These are phyloP conservation scores for Pentamera pediparva DNA, from an alignment of 53 echinoderm and acorn worm genomes.

Conservation along the genomic window DNA sequence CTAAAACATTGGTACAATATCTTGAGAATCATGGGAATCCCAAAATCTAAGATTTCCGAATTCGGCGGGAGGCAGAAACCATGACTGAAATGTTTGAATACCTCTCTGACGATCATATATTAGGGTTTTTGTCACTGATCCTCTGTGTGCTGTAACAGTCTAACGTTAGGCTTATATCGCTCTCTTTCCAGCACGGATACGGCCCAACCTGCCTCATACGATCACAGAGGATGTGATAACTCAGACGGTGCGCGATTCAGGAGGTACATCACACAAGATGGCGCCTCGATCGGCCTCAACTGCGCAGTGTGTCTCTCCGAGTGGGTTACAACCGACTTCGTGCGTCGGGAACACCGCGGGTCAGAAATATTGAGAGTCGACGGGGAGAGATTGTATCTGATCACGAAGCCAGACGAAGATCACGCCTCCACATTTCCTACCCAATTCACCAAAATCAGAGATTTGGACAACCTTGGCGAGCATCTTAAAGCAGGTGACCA, in stretches of 20 bases:
- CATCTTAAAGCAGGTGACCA: slow-evolving; percentile 2
- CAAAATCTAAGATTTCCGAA: too few relatives aligned
- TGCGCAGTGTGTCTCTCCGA: neutral
- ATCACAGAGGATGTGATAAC: slow-evolving; percentile 7
- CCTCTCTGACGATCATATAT: too few relatives aligned
- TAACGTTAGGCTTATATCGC: too few relatives aligned
- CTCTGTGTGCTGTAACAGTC: too few relatives aligned
- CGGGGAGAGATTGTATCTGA: neutral
- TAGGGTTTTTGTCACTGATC: too few relatives aligned
- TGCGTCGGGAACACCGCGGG: neutral
- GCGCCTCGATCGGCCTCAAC: neutral
- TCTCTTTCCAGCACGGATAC: too few relatives aligned
- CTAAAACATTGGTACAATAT: too few relatives aligned
- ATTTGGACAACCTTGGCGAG: neutral
- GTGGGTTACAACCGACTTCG: neutral
- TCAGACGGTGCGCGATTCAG: neutral
- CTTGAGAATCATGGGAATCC: too few relatives aligned
- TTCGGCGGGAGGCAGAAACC: too few relatives aligned
- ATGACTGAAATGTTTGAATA: too few relatives aligned
- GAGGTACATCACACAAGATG: neutral
- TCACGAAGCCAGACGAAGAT: neutral
- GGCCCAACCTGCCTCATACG: too few relatives aligned
- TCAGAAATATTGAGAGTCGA: neutral
- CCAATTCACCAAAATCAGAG: neutral
- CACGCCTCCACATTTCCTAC: neutral